Evolutionary conservation across 2,888 invertebrate genomes (phyloP).

Genomic region (Noctua pronuba): DNA sequence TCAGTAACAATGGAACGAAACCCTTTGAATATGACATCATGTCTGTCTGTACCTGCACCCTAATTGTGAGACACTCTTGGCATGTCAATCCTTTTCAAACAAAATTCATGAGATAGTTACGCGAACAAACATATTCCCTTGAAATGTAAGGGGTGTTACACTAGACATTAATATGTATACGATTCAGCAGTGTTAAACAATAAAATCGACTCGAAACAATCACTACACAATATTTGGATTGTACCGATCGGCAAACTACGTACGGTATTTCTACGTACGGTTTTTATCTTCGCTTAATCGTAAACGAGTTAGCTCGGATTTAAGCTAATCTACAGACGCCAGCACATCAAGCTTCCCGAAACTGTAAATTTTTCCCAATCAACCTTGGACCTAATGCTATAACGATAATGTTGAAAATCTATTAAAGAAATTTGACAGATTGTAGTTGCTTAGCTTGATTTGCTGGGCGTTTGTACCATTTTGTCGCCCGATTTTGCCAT

Average conservation of each 20-base stretch:
- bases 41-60: background rate
- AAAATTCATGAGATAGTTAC: background rate
- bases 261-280: too few species aligned
- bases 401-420: too few species aligned
- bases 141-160: background rate
- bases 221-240: background rate
- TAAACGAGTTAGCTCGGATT: too few species aligned
- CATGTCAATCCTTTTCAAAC: background rate
- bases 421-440: too few species aligned
- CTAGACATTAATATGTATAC: background rate
- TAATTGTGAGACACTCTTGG: constrained; percentile 1
- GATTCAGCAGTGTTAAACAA: background rate
- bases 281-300: too few species aligned
- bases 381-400: too few species aligned
- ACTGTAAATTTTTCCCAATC: too few species aligned
- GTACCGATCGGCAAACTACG: background rate
- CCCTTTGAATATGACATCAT: constrained; percentile 26
- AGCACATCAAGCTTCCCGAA: too few species aligned
- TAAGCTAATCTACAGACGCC: too few species aligned
- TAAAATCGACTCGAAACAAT: background rate
- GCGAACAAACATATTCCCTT: background rate
- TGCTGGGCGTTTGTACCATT: too few species aligned
- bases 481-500: too few species aligned
- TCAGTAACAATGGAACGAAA: constrained; percentile 21
- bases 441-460: too few species aligned